phyloP scores from a whole-genome alignment of 2,797 vertebrate species.

The Thripadectes ignobilis region DNA sequence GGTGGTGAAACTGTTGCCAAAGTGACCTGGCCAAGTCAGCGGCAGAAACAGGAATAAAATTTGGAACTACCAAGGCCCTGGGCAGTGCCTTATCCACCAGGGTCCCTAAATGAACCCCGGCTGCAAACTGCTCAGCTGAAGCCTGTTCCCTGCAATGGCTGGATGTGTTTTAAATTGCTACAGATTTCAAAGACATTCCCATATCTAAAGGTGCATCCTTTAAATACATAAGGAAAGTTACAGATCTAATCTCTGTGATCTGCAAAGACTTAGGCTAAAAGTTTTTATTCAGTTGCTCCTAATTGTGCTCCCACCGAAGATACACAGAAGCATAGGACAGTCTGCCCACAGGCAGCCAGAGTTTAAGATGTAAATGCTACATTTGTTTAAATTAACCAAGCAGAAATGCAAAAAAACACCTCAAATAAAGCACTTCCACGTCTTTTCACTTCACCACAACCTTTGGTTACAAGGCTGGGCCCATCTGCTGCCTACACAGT shows the following conservation, averaged over 20 bases:
- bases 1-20: neutral
- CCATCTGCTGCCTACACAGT: neutral
- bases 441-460: neutral
- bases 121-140: neutral
- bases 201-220: fast-evolving
- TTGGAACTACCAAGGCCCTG: neutral
- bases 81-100: fast-evolving
- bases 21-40: neutral
- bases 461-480: neutral
- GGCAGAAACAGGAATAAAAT: neutral
- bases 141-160: neutral
- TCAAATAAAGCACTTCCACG: neutral
- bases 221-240: neutral
- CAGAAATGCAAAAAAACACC: neutral
- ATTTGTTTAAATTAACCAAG: neutral
- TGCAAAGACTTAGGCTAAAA: neutral
- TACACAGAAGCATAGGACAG: neutral
- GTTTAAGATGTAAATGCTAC: neutral
- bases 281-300: neutral
- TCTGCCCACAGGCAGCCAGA: neutral
- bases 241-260: neutral
- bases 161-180: neutral
- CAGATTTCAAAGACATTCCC: neutral
- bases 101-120: neutral
- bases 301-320: neutral